Evolutionary conservation across 2,113 vertebrate species (phyloP).

Genomic region (Martes martes): DNA sequence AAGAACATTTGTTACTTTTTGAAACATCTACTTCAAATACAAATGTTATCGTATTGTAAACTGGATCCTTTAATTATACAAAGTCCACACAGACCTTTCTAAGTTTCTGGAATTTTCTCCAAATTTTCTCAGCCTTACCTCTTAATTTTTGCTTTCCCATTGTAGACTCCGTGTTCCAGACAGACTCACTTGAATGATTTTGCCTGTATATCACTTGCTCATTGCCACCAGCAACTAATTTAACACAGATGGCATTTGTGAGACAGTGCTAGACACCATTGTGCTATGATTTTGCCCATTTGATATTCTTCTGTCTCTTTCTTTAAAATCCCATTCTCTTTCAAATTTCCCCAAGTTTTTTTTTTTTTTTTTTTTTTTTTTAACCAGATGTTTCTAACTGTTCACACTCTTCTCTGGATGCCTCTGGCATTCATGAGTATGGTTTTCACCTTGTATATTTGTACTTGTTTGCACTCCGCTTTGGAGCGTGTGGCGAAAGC

Average conservation of each 20-base stretch:
- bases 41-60: not conserved
- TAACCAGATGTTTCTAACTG: not conserved
- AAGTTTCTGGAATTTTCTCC: not conserved
- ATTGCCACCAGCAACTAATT: not conserved
- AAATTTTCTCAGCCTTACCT: not conserved
- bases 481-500: not conserved
- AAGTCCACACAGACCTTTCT: not conserved
- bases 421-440: not conserved
- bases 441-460: constrained; percentile 46
- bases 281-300: not conserved
- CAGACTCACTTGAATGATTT: not conserved
- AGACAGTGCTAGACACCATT: constrained; percentile 42
- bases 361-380: not conserved
- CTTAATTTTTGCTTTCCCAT: not conserved
- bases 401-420: not conserved
- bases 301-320: constrained; percentile 11
- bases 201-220: not conserved
- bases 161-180: not conserved
- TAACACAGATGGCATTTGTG: constrained; percentile 32
- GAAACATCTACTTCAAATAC: not conserved
- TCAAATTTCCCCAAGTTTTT: not conserved
- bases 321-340: not conserved
- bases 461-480: not conserved
- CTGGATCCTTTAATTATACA: not conserved
- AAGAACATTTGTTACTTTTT: not conserved